A percentile compares a stretch with the other conserved stretches of the same genome.
phyloP scores from a whole-genome alignment of 1,140 invertebrate species.

The Drosophila nigromelanica region DNA sequence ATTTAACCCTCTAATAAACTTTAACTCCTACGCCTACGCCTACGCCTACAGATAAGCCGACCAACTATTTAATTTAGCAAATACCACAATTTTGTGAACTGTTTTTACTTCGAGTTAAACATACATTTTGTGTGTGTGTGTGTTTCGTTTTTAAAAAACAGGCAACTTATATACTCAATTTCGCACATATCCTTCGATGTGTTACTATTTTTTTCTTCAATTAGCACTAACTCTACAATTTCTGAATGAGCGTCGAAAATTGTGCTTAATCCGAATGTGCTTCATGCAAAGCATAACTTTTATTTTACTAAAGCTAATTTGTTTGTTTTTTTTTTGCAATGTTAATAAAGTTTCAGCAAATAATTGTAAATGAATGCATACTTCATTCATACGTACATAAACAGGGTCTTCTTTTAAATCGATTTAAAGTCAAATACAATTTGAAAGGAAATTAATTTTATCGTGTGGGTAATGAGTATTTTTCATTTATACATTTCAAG shows the following conservation, averaged over 20 bases:
- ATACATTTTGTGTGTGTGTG: constrained; percentile 32
- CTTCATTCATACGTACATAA: constrained; percentile 60
- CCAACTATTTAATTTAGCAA: constrained; percentile 45
- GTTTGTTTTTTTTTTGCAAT: constrained; percentile 44
- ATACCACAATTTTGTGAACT: constrained; percentile 43
- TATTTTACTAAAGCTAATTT: constrained; percentile 51
- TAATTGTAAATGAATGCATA: constrained; percentile 70
- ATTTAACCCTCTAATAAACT: constrained; percentile 41
- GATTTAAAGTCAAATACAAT: constrained; percentile 20
- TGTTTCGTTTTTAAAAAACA: constrained; percentile 72
- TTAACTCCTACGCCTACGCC: constrained; percentile 38
- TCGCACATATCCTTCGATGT: constrained; percentile 69
- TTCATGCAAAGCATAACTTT: constrained; percentile 21
- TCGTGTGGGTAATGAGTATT: constrained; percentile 51
- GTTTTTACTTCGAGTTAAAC: constrained; percentile 31
- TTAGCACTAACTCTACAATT: constrained; percentile 44
- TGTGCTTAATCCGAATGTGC: constrained; percentile 44
- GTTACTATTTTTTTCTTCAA: constrained; percentile 36
- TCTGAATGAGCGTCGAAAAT: constrained; percentile 55
- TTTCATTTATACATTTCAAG: constrained; percentile 34
- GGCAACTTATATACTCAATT: constrained; percentile 69
- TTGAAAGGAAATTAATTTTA: constrained; percentile 14
- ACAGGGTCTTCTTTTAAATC: constrained; percentile 40
- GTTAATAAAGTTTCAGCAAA: constrained; percentile 76
- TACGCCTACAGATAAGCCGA: constrained; percentile 50